Evolutionary conservation across 2,797 vertebrate species (phyloP), one percentile per base, ranked within the genome.

Genomic region (Galago senegalensis): DNA sequence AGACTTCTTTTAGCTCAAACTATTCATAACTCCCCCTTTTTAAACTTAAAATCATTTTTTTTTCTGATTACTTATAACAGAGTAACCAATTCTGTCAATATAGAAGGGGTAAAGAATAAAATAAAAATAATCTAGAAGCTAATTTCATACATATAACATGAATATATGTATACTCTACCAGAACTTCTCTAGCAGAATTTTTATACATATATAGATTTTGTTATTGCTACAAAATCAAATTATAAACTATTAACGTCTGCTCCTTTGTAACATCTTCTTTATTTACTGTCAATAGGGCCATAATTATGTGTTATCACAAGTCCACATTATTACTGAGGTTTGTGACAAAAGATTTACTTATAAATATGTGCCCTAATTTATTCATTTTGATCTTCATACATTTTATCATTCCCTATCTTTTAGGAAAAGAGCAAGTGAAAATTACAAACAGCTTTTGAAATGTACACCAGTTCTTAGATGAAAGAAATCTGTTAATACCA

Each of bases 221-320:
- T n/a, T 82, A 46, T 75, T 89, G 2, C 20, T 53, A 37, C 7
- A 77, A 91, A 82, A 80, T 93, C 21, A 92, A 83, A 86, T 87
- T 2, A 46, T 67, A 73, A 75, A 61, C 75, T 46, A 43, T 16
- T 53, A 53, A 53, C 14, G 17, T 69, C 83, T 73, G 2, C 4
- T 79, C 2, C n/a, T 79, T 58, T 80, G 4, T 43, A 70, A 77
- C n/a, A 0, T 92, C 1, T n/a, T 61, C 0, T 94, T 82, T 70
- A 60, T 79, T 84, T 34, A 87, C 3, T 70, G 67, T 72, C 18
- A 56, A 25, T 81, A n/a, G 82, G 14, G 2, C 16, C 16, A n/a
- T 37, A 2, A 77, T 43, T 70, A 1, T 88, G 13, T 5, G 0
- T 84, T 79, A 75, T 88, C 8, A 61, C 0, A 29, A 65, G 0